Percentiles rank a stretch among this genome's conserved stretches.
Conservation (phyloP, 2,113 vertebrate genomes). For the Piprites chloris region DNA sequence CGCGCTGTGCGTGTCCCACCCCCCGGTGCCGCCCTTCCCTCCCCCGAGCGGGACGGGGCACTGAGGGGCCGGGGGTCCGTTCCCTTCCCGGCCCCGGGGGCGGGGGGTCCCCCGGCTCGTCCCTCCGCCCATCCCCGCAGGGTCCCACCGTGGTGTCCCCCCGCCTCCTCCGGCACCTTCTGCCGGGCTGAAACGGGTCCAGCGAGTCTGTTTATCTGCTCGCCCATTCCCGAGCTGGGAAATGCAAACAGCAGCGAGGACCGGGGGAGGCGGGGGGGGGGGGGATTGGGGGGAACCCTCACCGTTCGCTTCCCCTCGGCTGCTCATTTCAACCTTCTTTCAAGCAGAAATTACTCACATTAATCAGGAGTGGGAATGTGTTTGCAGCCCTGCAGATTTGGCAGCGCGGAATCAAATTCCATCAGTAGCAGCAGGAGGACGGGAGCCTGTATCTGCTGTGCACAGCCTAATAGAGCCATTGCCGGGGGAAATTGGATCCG, state of each 20-base stretch:
- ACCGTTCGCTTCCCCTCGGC: constrained; percentile 47
- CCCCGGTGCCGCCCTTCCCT: no score
- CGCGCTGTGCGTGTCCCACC: no score
- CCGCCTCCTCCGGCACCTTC: constrained; percentile 37
- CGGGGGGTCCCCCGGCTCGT: not conserved
- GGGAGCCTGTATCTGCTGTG: constrained; percentile 12
- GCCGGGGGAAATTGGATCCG: constrained; percentile 39
- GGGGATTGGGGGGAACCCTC: constrained; percentile 5
- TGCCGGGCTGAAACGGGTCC: constrained; percentile 55
- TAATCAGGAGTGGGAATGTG: constrained; percentile 63
- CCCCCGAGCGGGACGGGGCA: not conserved
- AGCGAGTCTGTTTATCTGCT: constrained; percentile 18
- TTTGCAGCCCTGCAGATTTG: constrained; percentile 50
- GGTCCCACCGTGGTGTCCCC: not conserved
- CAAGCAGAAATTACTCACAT: constrained; percentile 66
- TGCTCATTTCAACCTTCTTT: constrained; percentile 66
- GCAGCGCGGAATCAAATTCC: constrained; percentile 58
- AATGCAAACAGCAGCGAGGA: constrained; percentile 36
- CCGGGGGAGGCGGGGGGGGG: not conserved
- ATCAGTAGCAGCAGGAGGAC: constrained; percentile 31
- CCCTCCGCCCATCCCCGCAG: not conserved
- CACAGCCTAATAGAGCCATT: constrained; percentile 15
- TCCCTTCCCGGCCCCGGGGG: not conserved
- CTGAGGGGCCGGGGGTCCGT: not conserved
- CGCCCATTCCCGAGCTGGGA: constrained; percentile 37